Evolutionary conservation across 2,797 vertebrate species (phyloP), one percentile per base, ranked within the genome.

Genomic region (Natrix natrix): DNA sequence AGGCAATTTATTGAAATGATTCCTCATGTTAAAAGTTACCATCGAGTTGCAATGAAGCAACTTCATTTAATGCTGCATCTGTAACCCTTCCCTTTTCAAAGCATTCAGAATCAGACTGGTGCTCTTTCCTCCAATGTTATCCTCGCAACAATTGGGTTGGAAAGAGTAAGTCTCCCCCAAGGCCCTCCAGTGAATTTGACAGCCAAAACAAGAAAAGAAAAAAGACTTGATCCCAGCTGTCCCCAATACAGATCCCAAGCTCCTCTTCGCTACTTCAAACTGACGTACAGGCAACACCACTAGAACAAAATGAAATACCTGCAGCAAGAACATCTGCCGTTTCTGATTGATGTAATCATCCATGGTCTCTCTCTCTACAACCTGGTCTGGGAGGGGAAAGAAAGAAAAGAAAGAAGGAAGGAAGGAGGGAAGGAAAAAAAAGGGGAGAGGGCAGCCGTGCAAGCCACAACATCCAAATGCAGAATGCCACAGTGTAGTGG

Each of bases 311-410:
- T 0, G 60, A 94, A 32, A 13, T 97, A 99, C 99, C 98, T 99
- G 98, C 89, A 99, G 94, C 90, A 98, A 98, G 92, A 99, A 99
- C 93, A 98, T 98, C 92, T 99, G 98, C 28, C 98, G 97, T 95
- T 98, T 98, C 96, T 98, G 97, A 54, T 95, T 91, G 86, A 99
- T 95, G 66, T 98, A 98, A 88, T 98, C 97, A 52, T 93, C 93
- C 17, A 98, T 97, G 90, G 96, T 98, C 88, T 98, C 98, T 94
- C 97, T 98, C 63, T 97, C 96, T 43, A 97, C 0, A 56, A 97
- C 97, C 48, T 95, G 97, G 93, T 98, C 99, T 99, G 96, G 89
- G 10, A 8, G 14, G 10, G 1, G 95, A 37, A 78, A 48, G 37
- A 48, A 59, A 22, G 28, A 83, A 74, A 48, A 52, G 10, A 59